Base-by-base conservation (phyloP, 2,888 invertebrate genomes). In the Callimorpha dominula region DNA sequence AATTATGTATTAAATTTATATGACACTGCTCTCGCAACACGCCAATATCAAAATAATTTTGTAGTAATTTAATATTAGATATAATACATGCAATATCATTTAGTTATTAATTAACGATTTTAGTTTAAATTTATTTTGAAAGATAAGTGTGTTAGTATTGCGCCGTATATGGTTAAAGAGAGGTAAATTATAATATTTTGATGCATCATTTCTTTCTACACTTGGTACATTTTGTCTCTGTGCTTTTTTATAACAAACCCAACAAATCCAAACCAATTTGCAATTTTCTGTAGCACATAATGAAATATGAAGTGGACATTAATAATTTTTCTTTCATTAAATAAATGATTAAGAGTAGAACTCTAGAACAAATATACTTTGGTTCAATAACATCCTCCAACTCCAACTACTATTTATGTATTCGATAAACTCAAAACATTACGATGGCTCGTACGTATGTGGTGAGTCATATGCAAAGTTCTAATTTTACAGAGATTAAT, bases 71-170 rank as follows among this genome's bases (percentile, higher is more conserved):
- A 60, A 60, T 52, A 70, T 60, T 66, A 65, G 43, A 66, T 75
- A 40, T 42, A 65, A 77, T 62, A 74, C 68, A 78, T 52, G 82
- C 84, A 82, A 82, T 80, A 84, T 68, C 64, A 74, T 82, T 77
- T 76, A 78, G 71, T 81, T 75, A 65, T 66, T 73, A 70, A 74
- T 72, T 49, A 82, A 79, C 72, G 40, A 75, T 12, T 77, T 83
- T 80, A 82, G 74, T 84, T 83, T 31, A 76, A 80, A 77, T 80
- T 78, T 82, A 76, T 66, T 69, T 73, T 73, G 69, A 49, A 62
- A 17, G 15, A 54, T 31, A 76, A 52, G 14, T 82, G 82, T 71
- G 57, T 75, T 73, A 76, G 67, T 69, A 14, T 68, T 75, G 67
- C 81, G 66, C n/a, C 71, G 71, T 70, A 65, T 74, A 20, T 46